Evolutionary conservation across 2,113 vertebrate genomes (phyloP).

Genomic region (Rhombomys opimus): DNA sequence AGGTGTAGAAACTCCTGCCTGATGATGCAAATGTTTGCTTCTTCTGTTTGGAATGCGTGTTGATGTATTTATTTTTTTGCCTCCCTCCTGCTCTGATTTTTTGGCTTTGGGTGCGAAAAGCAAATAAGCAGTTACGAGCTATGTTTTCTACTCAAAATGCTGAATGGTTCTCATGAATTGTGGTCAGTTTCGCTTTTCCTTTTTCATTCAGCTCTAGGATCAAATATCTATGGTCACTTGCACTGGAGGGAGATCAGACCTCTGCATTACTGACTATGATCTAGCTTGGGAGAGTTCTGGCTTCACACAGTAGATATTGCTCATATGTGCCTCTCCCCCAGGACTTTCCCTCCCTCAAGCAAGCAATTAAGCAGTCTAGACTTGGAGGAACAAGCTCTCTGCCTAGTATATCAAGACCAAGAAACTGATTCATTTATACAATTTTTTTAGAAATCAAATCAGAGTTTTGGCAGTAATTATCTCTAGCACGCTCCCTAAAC

Average conservation of each 20-base stretch:
- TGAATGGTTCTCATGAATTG: conserved; percentile 70
- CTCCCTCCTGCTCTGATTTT: neutral
- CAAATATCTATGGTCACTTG: conserved; percentile 60
- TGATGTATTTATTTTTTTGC: conserved; percentile 65
- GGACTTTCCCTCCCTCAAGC: conserved; percentile 79
- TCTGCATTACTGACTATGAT: conserved; percentile 35
- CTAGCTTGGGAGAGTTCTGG: conserved; percentile 39
- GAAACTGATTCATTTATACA: conserved; percentile 84
- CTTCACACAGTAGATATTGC: conserved; percentile 65
- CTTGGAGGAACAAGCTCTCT: conserved; percentile 79
- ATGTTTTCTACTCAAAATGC: conserved; percentile 58
- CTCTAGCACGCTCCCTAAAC: conserved; percentile 70
- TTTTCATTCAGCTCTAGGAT: conserved; percentile 52
- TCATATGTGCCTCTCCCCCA: conserved; percentile 73
- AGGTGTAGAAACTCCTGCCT: conserved; percentile 54
- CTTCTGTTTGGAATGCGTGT: conserved; percentile 58
- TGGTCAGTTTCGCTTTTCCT: conserved; percentile 41
- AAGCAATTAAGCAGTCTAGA: conserved; percentile 85
- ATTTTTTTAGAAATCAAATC: conserved; percentile 80
- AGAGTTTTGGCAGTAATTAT: conserved; percentile 75
- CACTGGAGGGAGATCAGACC: conserved; percentile 52
- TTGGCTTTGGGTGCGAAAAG: neutral
- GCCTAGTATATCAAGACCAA: conserved; percentile 78
- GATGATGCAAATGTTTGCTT: conserved; percentile 70
- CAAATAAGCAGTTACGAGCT: conserved; percentile 60